phyloP scores from a whole-genome alignment of 2,888 invertebrate species.

The Strigamia crassipes region DNA sequence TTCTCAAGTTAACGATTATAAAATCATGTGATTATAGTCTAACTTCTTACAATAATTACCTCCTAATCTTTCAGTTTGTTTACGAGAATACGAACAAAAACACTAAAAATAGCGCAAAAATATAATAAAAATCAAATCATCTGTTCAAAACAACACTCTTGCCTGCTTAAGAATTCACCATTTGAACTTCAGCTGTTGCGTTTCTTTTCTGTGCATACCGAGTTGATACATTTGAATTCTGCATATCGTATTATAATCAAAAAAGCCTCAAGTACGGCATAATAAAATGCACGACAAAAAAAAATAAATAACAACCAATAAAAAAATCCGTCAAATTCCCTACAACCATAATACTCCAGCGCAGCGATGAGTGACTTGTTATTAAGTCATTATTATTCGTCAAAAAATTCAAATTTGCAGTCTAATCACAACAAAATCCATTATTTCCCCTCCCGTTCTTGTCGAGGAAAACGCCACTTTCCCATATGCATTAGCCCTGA shows the following conservation, averaged over 20 bases:
- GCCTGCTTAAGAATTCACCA: no score
- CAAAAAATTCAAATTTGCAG: neutral
- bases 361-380: neutral
- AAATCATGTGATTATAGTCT: no score
- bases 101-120: no score
- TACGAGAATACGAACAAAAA: no score
- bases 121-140: no score
- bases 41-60: no score
- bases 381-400: neutral
- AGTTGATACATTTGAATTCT: neutral
- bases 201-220: no score
- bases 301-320: no score
- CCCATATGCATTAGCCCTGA: neutral
- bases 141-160: no score
- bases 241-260: neutral
- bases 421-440: neutral
- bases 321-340: slow-evolving; percentile 2
- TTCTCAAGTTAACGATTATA: no score
- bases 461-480: neutral
- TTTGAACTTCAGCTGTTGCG: no score
- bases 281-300: neutral
- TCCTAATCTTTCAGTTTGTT: no score
- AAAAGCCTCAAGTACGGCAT: neutral
- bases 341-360: neutral
- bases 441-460: neutral